Percentiles rank a stretch among this genome's conserved stretches.
These are phyloP conservation scores for Carabus problematicus DNA, from an alignment of 2,888 invertebrate genomes.

Conservation along the genomic window DNA sequence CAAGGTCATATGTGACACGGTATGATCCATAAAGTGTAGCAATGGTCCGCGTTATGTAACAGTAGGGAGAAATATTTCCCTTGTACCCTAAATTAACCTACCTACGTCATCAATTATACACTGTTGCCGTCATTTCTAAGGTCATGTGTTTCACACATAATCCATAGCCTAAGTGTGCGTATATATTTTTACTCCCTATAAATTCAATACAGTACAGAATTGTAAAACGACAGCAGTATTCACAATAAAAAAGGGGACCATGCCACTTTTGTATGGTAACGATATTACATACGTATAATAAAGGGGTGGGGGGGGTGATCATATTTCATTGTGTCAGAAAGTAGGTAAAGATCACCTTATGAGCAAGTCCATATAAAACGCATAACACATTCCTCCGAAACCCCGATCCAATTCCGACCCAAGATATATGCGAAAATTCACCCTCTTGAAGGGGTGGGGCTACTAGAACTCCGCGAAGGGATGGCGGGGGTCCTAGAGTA, in stretches of 20 bases:
- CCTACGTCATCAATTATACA: no score
- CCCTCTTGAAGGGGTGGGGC: neutral
- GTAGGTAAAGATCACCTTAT: conserved; percentile 15
- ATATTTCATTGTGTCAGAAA: conserved; percentile 3
- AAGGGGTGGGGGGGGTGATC: neutral
- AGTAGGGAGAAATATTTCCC: no score
- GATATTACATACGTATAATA: no score
- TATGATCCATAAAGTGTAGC: no score
- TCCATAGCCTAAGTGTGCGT: no score
- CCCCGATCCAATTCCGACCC: conserved; percentile 24
- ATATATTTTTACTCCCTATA: no score
- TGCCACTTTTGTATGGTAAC: neutral
- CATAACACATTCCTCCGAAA: conserved; percentile 14
- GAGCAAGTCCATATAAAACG: conserved; percentile 21
- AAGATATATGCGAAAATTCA: conserved; percentile 28
- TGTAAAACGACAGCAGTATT: neutral
- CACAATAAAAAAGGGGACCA: neutral
- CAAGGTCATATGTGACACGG: no score
- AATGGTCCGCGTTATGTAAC: no score
- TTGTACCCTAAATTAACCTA: no score
- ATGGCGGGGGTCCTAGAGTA: neutral
- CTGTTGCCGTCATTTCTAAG: no score
- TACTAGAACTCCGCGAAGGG: neutral
- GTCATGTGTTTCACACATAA: no score
- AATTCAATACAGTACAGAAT: conserved; percentile 5